Conservation (phyloP, 2,113 vertebrate genomes). For the Origma solitaria region DNA sequence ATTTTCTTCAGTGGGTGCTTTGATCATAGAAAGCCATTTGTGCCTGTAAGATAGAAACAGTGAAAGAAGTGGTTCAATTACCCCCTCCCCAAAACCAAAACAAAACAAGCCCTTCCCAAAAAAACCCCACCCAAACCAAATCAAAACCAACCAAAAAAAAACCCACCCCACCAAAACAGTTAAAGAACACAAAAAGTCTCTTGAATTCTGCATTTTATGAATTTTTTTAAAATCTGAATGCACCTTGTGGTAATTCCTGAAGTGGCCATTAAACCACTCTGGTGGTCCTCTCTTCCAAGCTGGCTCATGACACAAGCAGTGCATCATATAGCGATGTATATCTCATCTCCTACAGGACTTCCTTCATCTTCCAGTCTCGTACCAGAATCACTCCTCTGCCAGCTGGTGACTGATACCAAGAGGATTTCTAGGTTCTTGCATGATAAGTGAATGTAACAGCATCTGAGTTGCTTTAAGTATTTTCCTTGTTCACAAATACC, state of each 20-base stretch:
- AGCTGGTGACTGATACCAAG: not conserved
- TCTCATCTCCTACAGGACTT: not conserved
- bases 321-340: not conserved
- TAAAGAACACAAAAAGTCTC: not conserved
- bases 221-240: no score
- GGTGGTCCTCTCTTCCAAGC: not conserved
- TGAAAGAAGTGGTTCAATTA: not conserved
- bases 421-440: not conserved
- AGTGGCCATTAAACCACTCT: not conserved
- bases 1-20: not conserved
- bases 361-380: not conserved
- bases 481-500: not conserved
- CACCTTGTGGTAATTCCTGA: not conserved
- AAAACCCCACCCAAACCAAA: not conserved
- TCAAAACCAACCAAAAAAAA: not conserved
- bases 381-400: not conserved
- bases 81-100: accelerated
- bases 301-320: not conserved
- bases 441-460: not conserved
- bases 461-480: not conserved
- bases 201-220: not conserved
- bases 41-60: not conserved
- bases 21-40: not conserved
- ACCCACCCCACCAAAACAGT: not conserved
- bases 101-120: accelerated